Evolutionary conservation across 2,797 vertebrate species (phyloP).

Genomic region (Onychomys leucogaster): DNA sequence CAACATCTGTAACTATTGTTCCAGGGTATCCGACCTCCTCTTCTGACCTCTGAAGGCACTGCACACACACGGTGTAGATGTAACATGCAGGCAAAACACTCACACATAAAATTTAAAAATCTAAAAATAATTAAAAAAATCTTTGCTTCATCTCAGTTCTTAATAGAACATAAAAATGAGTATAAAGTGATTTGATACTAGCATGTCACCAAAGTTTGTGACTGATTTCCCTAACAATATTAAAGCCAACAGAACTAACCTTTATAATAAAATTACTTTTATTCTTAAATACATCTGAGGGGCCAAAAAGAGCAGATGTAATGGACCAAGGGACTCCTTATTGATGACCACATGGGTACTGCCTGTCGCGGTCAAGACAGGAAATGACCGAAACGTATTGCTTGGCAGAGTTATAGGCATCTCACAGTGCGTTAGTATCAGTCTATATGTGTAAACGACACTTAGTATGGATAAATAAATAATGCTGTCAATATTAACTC

Average conservation of each 20-base stretch:
- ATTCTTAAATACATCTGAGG: background rate
- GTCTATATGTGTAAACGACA: background rate
- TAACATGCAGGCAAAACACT: background rate
- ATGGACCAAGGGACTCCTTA: background rate
- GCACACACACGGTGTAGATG: background rate
- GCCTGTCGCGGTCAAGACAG: background rate
- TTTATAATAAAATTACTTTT: slow-evolving; percentile 40
- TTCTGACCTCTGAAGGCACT: background rate
- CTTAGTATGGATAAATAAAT: background rate
- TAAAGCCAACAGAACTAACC: background rate
- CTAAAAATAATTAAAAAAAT: background rate
- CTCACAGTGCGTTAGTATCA: background rate
- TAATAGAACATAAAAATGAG: slow-evolving; percentile 46
- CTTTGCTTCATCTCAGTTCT: slow-evolving; percentile 24
- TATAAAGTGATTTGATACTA: slow-evolving; percentile 58
- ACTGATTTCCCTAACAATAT: slow-evolving; percentile 45
- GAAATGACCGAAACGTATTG: background rate
- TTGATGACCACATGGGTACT: background rate
- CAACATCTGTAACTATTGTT: background rate
- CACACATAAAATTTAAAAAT: background rate
- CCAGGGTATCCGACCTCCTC: background rate
- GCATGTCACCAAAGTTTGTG: slow-evolving; percentile 40
- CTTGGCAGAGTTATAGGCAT: background rate
- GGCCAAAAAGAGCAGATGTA: background rate
- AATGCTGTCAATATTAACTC: slow-evolving; percentile 25